Percentiles rank a stretch among this genome's conserved stretches.
Conservation (phyloP, 2,888 invertebrate genomes). For the Leucoptera coffeella region DNA sequence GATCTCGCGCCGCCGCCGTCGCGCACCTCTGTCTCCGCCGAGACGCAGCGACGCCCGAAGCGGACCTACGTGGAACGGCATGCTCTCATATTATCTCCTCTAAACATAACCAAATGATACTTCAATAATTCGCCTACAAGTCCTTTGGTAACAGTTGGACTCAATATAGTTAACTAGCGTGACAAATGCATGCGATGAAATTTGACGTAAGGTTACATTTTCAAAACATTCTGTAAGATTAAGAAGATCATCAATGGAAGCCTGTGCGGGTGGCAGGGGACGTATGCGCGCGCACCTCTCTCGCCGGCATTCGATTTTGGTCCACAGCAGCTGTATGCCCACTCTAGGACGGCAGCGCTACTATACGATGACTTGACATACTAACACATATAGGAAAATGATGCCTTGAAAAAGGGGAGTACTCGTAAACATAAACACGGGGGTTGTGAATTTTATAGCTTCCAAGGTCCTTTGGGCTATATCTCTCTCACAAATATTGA, state of each 20-base stretch:
- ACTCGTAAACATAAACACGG: too few relatives aligned
- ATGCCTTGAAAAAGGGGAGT: too few relatives aligned
- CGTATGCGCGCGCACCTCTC: slow-evolving; percentile 40
- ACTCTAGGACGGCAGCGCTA: slow-evolving; percentile 40
- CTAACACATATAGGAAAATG: slow-evolving; percentile 18
- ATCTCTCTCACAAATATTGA: too few relatives aligned
- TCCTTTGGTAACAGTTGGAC: too few relatives aligned
- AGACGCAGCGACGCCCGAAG: slow-evolving; percentile 50
- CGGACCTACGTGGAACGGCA: neutral
- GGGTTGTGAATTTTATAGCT: too few relatives aligned
- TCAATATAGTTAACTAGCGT: neutral
- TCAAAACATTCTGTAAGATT: slow-evolving; percentile 15
- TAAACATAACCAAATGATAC: too few relatives aligned
- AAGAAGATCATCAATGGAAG: slow-evolving; percentile 48
- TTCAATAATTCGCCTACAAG: too few relatives aligned
- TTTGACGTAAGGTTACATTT: too few relatives aligned
- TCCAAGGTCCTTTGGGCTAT: too few relatives aligned
- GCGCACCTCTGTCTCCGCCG: slow-evolving; percentile 31
- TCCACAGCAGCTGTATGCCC: slow-evolving; percentile 51
- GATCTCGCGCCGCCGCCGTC: slow-evolving; percentile 7
- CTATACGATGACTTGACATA: slow-evolving; percentile 24
- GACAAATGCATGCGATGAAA: slow-evolving; percentile 15
- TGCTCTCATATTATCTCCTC: neutral
- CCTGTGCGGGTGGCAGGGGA: slow-evolving; percentile 21
- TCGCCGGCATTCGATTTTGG: slow-evolving; percentile 54